Conservation (phyloP, 2,888 invertebrate species). For the Acleris holmiana region DNA sequence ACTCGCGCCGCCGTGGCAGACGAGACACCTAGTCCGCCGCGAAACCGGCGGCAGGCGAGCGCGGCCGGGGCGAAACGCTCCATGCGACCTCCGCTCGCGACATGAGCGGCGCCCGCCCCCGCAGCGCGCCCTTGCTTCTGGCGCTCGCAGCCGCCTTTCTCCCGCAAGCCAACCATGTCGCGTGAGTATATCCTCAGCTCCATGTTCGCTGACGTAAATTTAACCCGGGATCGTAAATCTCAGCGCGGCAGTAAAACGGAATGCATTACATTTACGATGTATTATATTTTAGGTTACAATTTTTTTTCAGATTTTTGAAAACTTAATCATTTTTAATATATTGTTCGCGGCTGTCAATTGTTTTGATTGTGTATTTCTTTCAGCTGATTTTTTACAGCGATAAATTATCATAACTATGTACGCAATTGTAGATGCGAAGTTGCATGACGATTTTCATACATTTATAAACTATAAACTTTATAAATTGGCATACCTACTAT, state of each 20-base stretch:
- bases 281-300: constrained; percentile 33
- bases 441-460: too few relatives aligned
- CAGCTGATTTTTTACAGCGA: background rate
- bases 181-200: constrained; percentile 77
- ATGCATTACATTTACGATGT: constrained; percentile 54
- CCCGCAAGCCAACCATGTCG: constrained; percentile 85
- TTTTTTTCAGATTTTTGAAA: constrained; percentile 1
- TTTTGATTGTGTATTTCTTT: background rate
- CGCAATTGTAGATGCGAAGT: background rate
- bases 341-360: background rate
- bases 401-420: background rate
- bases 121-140: constrained; percentile 85
- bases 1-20: constrained; percentile 58
- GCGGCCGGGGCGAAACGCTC: constrained; percentile 61
- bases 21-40: constrained; percentile 69
- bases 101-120: constrained; percentile 85
- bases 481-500: too few relatives aligned
- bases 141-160: constrained; percentile 85
- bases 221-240: constrained; percentile 51
- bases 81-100: constrained; percentile 74
- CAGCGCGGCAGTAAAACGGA: constrained; percentile 48
- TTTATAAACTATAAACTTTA: too few relatives aligned
- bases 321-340: background rate
- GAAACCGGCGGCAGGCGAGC: constrained; percentile 55
- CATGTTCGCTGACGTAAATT: constrained; percentile 22